Evolutionary conservation across 2,888 invertebrate genomes (phyloP), one percentile per base, ranked within the genome.

Genomic region (Girardia tigrina): DNA sequence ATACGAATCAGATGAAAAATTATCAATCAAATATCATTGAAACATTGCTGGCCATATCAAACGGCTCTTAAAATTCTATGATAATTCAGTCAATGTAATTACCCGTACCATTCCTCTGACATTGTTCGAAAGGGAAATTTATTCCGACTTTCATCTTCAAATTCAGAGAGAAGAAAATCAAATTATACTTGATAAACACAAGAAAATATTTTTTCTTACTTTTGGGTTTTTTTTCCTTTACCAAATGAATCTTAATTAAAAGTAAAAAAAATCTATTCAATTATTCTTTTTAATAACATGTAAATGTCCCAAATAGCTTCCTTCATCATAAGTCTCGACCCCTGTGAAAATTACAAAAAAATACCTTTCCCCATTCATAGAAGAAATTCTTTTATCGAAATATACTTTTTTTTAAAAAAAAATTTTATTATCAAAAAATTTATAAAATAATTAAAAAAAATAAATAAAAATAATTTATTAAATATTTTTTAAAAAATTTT

Each of bases 21-120:
- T 56, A 56, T 56, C 56, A 56, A 56, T 56, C 56, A 56, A 56
- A 56, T 16, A 56, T 56, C 56, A 56, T 56, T 56, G 56, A 56
- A 56, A 56, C 56, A n/a, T 12, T 56, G 56, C 56, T 56, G 56
- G n/a, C 56, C 56, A 56, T 56, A 56, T 56, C 56, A 56, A 56
- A 56, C 20, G 23, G 16, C n/a, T 20, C 56, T 56, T 56, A 56
- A 56, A 16, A 56, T 20, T 56, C 56, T 8, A 56, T 56, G 56
- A 56, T 4, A 8, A 56, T 56, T 56, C 56, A 6, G 4, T 23
- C 56, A 56, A 56, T 56, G 56, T 56, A 56, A 56, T 56, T 56
- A 56, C 4, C 56, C 56, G 23, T 56, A 20, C 23, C n/a, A 20
- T 56, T 23, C n/a, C 56, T 12, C 23, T 56, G 56, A 56, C 23